Evolutionary conservation across 2,797 vertebrate species (phyloP).

Genomic region (Halcyon chelicuti): DNA sequence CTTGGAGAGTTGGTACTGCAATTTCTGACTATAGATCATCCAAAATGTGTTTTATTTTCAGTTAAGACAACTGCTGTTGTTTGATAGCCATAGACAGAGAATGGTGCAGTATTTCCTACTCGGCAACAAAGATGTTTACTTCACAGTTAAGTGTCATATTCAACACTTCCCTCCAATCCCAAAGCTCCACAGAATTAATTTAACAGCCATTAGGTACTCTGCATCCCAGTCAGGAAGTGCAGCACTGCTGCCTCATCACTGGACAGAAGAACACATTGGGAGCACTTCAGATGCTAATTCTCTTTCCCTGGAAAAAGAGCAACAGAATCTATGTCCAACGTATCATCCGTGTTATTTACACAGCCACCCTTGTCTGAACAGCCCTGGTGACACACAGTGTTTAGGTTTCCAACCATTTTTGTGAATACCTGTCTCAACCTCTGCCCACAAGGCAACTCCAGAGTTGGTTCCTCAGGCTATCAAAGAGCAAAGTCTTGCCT

Average conservation of each 20-base stretch:
- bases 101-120: background rate
- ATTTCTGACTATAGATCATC: background rate
- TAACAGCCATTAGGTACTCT: background rate
- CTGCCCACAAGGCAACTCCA: background rate
- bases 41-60: background rate
- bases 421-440: background rate
- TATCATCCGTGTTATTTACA: background rate
- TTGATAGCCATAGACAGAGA: background rate
- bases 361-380: background rate
- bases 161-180: background rate
- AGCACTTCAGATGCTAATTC: background rate
- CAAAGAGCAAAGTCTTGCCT: background rate
- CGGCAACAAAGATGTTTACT: background rate
- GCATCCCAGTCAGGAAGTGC: background rate
- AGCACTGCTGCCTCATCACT: background rate
- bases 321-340: background rate
- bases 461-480: background rate
- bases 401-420: background rate
- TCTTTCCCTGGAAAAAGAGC: background rate
- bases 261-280: background rate
- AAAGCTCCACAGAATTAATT: background rate
- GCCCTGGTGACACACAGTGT: fast-evolving
- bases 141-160: background rate
- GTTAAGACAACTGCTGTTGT: background rate
- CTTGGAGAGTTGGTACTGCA: background rate